Conservation (phyloP, 2,797 vertebrate species). For the Neosalanx taihuensis region DNA sequence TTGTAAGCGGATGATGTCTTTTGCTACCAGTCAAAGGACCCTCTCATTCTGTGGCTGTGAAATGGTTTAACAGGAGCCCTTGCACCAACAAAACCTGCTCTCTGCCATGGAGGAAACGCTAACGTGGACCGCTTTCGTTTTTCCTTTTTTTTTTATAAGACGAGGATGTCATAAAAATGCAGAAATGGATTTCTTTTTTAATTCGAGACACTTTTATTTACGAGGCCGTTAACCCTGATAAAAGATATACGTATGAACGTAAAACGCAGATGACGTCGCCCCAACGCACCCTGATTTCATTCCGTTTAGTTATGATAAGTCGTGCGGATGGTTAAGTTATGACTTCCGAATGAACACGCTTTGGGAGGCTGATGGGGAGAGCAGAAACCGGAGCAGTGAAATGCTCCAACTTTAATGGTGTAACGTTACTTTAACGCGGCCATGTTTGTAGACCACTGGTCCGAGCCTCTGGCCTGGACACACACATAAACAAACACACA, state of each 20-base stretch:
- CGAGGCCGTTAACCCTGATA: constrained; percentile 44
- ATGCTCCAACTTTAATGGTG: constrained; percentile 55
- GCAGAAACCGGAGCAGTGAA: neutral
- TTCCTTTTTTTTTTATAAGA: constrained; percentile 37
- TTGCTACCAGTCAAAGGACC: constrained; percentile 67
- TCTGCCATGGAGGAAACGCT: constrained; percentile 39
- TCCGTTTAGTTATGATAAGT: constrained; percentile 47
- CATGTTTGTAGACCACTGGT: constrained; percentile 26
- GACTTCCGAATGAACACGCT: constrained; percentile 38
- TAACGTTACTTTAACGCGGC: constrained; percentile 13
- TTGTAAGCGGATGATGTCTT: constrained; percentile 69
- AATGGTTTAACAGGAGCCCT: constrained; percentile 66
- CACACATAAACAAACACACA: constrained; percentile 23
- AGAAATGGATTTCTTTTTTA: constrained; percentile 49
- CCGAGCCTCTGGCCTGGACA: constrained; percentile 42
- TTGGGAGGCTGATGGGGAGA: constrained; percentile 32
- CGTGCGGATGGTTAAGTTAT: constrained; percentile 34
- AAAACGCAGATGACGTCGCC: constrained; percentile 25
- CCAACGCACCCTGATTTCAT: constrained; percentile 42
- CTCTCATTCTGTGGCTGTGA: constrained; percentile 64
- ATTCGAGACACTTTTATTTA: constrained; percentile 43
- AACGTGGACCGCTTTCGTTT: constrained; percentile 40
- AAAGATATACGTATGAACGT: constrained; percentile 43
- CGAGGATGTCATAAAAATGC: constrained; percentile 61
- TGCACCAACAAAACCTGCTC: constrained; percentile 47